These are phyloP conservation scores for Temnopleurus reevesii DNA, from an alignment of 53 echinoderm and acorn worm genomes.

Conservation along the genomic window DNA sequence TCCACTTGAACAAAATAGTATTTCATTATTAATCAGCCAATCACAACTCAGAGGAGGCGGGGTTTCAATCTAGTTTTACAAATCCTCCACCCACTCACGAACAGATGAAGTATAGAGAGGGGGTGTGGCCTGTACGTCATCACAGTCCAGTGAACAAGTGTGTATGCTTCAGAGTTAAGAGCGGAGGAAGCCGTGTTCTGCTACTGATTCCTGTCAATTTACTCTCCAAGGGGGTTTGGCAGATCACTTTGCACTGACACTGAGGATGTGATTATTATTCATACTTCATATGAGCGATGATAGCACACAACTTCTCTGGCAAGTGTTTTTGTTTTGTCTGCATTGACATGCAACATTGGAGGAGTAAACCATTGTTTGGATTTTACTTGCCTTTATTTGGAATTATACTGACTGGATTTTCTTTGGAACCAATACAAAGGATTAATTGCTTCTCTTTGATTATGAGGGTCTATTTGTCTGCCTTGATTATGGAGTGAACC, in stretches of 20 bases:
- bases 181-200: neutral
- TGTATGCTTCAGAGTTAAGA: neutral
- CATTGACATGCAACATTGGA: neutral
- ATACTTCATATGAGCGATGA: constrained; percentile 5
- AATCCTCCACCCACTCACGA: neutral
- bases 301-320: neutral
- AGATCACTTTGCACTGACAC: neutral
- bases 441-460: no score
- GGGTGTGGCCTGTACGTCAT: constrained; percentile 7
- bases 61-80: constrained; percentile 22
- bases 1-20: no score
- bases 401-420: no score
- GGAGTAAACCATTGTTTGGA: neutral
- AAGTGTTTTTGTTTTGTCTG: constrained; percentile 34
- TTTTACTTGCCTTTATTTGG: no score
- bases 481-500: no score
- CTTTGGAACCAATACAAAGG: no score
- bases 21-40: no score
- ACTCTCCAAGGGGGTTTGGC: neutral
- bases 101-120: neutral
- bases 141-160: constrained; percentile 22
- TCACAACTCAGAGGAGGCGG: constrained; percentile 28
- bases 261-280: constrained; percentile 33
- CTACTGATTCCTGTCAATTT: neutral
- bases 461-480: no score